A percentile compares a stretch with the other conserved stretches of the same genome.
These are phyloP conservation scores for Gavialis gangeticus DNA, from an alignment of 2,113 vertebrate species.

Conservation along the genomic window DNA sequence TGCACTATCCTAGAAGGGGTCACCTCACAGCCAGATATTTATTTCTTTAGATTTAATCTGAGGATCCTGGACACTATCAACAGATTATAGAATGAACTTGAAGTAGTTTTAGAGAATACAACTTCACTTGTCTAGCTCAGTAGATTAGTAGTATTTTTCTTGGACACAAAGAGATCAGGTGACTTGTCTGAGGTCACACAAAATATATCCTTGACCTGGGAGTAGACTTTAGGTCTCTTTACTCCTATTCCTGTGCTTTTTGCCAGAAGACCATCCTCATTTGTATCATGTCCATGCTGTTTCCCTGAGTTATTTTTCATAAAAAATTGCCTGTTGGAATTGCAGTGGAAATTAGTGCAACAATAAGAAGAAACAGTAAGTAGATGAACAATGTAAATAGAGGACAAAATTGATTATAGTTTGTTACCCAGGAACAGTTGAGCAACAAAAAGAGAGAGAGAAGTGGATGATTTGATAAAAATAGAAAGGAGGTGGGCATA, in stretches of 20 bases:
- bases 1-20: not conserved
- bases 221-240: not conserved
- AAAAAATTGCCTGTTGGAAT: slow-evolving; percentile 16
- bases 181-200: not conserved
- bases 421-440: not conserved
- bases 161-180: not conserved
- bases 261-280: not conserved
- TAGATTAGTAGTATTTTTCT: not conserved
- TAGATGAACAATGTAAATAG: slow-evolving; percentile 10
- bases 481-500: not conserved
- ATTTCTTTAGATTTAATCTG: not conserved
- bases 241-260: not conserved
- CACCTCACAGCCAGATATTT: not conserved
- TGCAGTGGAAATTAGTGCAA: not conserved
- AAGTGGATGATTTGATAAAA: not conserved
- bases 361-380: slow-evolving; percentile 43
- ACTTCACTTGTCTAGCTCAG: not conserved
- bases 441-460: slow-evolving; percentile 14
- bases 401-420: slow-evolving; percentile 29
- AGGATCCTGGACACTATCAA: not conserved
- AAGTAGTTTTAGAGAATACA: not conserved
- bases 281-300: not conserved
- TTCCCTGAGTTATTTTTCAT: not conserved
- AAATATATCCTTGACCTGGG: not conserved
- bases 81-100: not conserved